Conservation (phyloP, 1,140 invertebrate species). For the Drosophila pseudoobscura region DNA sequence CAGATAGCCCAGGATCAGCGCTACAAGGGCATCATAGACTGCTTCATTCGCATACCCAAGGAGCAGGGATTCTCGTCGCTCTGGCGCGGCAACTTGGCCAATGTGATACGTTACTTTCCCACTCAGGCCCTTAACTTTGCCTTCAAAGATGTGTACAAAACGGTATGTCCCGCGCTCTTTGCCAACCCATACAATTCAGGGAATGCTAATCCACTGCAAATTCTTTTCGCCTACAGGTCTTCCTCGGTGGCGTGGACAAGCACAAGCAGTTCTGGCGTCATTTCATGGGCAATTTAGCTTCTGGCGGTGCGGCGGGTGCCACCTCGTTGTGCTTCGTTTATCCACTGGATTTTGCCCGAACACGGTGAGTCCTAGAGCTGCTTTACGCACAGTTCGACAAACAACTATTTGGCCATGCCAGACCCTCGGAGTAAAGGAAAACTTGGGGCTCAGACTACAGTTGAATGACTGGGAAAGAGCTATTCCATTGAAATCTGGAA, state of each 20-base stretch:
- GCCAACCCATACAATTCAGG: too few relatives aligned
- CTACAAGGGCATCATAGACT: conserved; percentile 88
- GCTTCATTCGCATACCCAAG: conserved; percentile 88
- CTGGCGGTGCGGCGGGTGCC: conserved; percentile 96
- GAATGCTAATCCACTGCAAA: not conserved
- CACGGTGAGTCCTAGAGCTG: conserved; percentile 81
- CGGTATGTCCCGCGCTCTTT: conserved; percentile 78
- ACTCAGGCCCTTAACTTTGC: conserved; percentile 98
- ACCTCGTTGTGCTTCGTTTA: conserved; percentile 97
- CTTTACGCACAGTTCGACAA: not conserved
- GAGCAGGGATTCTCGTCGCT: conserved; percentile 93
- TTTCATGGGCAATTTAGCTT: conserved; percentile 94
- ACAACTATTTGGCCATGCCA: too few relatives aligned
- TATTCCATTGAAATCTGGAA: too few relatives aligned
- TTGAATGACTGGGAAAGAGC: too few relatives aligned
- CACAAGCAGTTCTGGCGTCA: conserved; percentile 93
- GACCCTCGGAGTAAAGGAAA: too few relatives aligned
- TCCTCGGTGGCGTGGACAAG: conserved; percentile 88
- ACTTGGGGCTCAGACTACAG: too few relatives aligned
- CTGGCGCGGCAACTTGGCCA: conserved; percentile 97
- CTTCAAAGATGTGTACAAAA: conserved; percentile 95
- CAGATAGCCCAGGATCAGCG: conserved; percentile 90
- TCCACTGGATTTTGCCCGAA: conserved; percentile 96
- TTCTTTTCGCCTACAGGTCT: conserved; percentile 64
- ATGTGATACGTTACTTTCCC: conserved; percentile 95